Evolutionary conservation across 2,888 invertebrate genomes (phyloP).

Genomic region (Lumbricus terrestris): DNA sequence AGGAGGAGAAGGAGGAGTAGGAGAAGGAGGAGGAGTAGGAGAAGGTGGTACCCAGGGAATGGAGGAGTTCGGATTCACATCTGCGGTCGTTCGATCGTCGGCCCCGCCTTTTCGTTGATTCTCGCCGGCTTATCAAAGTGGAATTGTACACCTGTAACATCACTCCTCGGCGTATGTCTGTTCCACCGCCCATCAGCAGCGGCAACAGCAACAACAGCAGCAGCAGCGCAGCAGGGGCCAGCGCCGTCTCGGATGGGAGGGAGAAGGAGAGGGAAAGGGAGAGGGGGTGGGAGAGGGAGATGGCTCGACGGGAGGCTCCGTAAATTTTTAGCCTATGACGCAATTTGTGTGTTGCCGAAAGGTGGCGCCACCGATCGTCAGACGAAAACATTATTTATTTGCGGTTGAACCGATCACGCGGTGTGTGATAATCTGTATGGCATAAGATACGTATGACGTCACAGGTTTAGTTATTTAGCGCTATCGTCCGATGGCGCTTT

Average conservation of each 20-base stretch:
- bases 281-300: too few species aligned
- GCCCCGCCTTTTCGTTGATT: neutral
- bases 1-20: too few species aligned
- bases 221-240: too few species aligned
- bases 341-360: neutral
- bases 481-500: neutral
- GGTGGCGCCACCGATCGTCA: neutral
- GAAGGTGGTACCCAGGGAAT: neutral
- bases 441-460: neutral
- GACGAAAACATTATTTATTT: constrained; percentile 3
- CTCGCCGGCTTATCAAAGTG: neutral
- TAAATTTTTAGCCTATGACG: neutral
- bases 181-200: neutral
- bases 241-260: too few species aligned
- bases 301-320: neutral
- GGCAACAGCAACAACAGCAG: neutral
- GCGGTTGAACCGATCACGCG: neutral
- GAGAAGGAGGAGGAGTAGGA: too few species aligned
- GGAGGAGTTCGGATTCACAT: neutral
- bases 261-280: too few species aligned
- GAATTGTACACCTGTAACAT: constrained; percentile 3
- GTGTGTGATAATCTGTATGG: too few species aligned
- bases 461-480: neutral
- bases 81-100: neutral
- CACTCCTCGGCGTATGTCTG: neutral